Evolutionary conservation across 2,797 vertebrate species (phyloP), one percentile per base, ranked within the genome.

Genomic region (Hephaestus fuliginosus): DNA sequence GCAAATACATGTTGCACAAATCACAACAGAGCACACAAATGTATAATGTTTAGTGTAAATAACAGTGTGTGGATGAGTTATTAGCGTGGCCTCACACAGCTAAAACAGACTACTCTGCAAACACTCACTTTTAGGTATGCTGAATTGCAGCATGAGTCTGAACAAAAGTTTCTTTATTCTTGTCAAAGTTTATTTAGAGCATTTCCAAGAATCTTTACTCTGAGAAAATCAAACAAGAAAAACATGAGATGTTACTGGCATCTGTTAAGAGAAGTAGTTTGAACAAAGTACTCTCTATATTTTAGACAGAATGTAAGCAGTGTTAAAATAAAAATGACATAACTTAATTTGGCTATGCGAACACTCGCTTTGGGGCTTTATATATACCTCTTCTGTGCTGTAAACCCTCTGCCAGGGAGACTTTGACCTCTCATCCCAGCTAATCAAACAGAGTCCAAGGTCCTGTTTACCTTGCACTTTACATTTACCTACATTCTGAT

Each of bases 391-490:
- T 20, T 71, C 55, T 8, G 62, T 46, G 69, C 81, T 73, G 78
- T 90, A 89, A 91, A 86, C 62, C 30, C 33, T 67, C 33, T 15
- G 28, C 28, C 6, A n/a, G 17, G 70, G 56, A 84, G 90, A 94
- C 95, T 95, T 95, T 93, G 92, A 44, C 82, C 94, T 86, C 83
- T 91, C 87, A 84, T 90, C 87, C 70, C 74, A 85, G 86, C 90
- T 93, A 89, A 89, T 91, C 90, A 94, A 93, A 88, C 82, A 87
- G 49, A 63, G 89, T 95, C 85, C 92, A 95, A 95, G 86, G 92
- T 95, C 89, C 81, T 92, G 78, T 96, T 96, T 95, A 77, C 80
- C 66, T 57, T 78, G 69, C 62, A 74, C 84, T 87, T 91, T 74
- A 84, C 64, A 82, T 92, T 88, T 91, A 91, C 80, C 87, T 87